Evolutionary conservation across 2,888 invertebrate species (phyloP), one percentile per base, ranked within the genome.

Genomic region (Hemaris fuciformis): DNA sequence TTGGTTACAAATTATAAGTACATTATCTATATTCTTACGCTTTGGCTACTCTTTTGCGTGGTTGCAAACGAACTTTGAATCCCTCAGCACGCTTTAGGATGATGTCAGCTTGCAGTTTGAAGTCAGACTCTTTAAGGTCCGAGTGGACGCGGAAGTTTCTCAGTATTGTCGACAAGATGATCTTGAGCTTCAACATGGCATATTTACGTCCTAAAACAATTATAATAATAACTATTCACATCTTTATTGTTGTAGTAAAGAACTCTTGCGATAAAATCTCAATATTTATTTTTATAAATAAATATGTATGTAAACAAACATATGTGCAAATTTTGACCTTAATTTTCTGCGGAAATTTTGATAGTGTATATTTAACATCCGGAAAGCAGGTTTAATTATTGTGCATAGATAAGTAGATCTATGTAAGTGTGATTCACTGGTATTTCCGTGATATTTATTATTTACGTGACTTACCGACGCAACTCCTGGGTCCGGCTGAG

Each of bases 401-500:
- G 10, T 38, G 38, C 38, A 38, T n/a, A n/a, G 10, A n/a, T n/a
- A n/a, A n/a, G n/a, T 8, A n/a, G 6, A 31, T 31, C 31, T 1
- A 8, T 8, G 8, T 7, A n/a, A n/a, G 13, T 38, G n/a, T 38
- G 38, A 38, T 38, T 38, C 38, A 38, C 38, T n/a, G 1, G n/a
- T 38, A 13, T 38, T 13, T n/a, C 13, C 38, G n/a, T 13, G n/a
- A 2, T 0, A 4, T n/a, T n/a, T 10, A 38, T 13, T 38, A n/a
- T 38, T 4, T 38, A n/a, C 4, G 10, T 31, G 57, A 86, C 95
- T 91, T 75, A 95, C 96, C 96, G 65, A 96, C 96, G 80, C 96
- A 96, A 88, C 96, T 96, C 74, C 97, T 94, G 4, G 97, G 96
- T 42, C 96, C 97, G 65, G 97, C 97, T 59, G 96, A 96, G 93